phyloP scores from a whole-genome alignment of 2,113 vertebrate species.

The Archocentrus centrarchus region DNA sequence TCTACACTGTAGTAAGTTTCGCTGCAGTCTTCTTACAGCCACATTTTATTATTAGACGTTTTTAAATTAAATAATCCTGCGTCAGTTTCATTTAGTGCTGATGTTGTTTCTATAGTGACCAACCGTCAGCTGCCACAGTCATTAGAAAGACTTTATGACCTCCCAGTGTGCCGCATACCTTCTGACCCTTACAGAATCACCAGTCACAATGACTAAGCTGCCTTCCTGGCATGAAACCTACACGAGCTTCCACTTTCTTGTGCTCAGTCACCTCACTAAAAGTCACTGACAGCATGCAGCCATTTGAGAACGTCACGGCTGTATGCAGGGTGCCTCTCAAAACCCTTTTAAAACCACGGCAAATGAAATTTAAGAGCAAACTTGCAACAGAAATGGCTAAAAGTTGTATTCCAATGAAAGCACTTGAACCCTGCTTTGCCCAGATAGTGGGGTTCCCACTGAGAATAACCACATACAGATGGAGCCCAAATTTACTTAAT shows the following conservation, averaged over 20 bases:
- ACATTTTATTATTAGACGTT: conserved; percentile 6
- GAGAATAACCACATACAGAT: neutral
- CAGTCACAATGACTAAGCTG: neutral
- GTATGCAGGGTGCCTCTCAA: neutral
- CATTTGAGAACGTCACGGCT: neutral
- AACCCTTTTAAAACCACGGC: neutral
- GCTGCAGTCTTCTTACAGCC: neutral
- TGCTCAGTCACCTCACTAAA: neutral
- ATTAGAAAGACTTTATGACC: conserved; percentile 6
- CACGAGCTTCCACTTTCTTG: neutral
- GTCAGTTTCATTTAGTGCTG: conserved; percentile 25
- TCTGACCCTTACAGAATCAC: neutral
- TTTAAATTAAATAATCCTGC: conserved; percentile 6
- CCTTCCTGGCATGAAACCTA: neutral
- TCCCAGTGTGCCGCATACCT: neutral
- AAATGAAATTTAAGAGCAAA: neutral
- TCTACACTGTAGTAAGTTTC: neutral
- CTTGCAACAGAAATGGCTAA: neutral
- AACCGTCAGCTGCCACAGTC: conserved; percentile 3
- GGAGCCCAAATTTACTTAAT: too few relatives aligned
- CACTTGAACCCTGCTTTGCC: too few relatives aligned
- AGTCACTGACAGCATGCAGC: neutral
- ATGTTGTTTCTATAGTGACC: conserved; percentile 22
- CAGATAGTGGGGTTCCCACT: neutral
- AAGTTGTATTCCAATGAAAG: too few relatives aligned